These are phyloP conservation scores for Eupithecia inturbata DNA, from an alignment of 2,888 invertebrate genomes.

Conservation along the genomic window DNA sequence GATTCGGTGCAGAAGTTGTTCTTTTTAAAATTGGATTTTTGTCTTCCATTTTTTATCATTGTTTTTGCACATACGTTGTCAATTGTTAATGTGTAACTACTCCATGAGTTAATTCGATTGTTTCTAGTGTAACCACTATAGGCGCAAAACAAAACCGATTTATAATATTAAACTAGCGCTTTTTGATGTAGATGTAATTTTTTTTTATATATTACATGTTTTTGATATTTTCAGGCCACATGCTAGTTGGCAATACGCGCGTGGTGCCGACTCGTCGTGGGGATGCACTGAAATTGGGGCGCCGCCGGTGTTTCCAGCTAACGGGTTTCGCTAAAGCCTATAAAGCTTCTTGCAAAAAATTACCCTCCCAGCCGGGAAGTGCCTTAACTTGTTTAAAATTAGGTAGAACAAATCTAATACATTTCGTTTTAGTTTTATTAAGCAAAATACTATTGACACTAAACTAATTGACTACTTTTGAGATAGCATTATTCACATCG, in stretches of 20 bases:
- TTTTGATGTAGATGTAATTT: conserved; percentile 18
- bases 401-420: too few species aligned
- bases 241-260: conserved; percentile 19
- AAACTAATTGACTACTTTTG: too few species aligned
- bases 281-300: conserved; percentile 20
- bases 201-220: too few species aligned
- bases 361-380: neutral
- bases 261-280: conserved; percentile 11
- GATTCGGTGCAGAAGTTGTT: neutral
- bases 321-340: neutral
- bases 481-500: too few species aligned
- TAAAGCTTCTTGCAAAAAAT: neutral
- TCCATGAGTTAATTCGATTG: too few species aligned
- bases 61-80: conserved; percentile 6
- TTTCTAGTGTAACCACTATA: too few species aligned
- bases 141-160: neutral
- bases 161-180: conserved; percentile 5
- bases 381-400: too few species aligned
- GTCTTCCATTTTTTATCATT: conserved; percentile 22
- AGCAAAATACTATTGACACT: too few species aligned
- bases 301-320: conserved; percentile 18
- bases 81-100: neutral
- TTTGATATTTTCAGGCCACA: conserved; percentile 14
- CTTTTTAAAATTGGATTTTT: neutral
- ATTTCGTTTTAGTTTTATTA: too few species aligned